Evolutionary conservation across 2,888 invertebrate species (phyloP).

Genomic region (Hoplodrina blanda): DNA sequence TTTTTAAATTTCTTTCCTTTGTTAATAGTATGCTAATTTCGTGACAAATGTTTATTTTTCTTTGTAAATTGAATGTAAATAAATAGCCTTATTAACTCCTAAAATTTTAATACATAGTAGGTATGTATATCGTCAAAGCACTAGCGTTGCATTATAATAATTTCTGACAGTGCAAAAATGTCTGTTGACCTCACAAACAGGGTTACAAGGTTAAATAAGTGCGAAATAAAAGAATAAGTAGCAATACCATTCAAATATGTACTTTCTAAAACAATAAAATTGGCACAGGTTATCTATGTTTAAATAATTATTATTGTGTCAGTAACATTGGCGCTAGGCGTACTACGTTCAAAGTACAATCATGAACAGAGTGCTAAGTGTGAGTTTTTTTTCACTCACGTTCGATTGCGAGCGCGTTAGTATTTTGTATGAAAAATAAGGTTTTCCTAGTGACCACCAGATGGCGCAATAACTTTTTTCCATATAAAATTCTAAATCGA

Average conservation of each 20-base stretch:
- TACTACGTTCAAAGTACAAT: neutral
- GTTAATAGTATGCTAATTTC: neutral
- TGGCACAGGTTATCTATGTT: neutral
- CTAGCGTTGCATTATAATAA: neutral
- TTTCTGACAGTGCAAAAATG: constrained; percentile 10
- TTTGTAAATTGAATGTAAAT: constrained; percentile 12
- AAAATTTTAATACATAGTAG: neutral
- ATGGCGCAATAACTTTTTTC: no score
- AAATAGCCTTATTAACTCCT: neutral
- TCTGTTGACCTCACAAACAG: constrained; percentile 25
- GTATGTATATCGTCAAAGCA: neutral
- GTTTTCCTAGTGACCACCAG: no score
- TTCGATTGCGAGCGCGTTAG: no score
- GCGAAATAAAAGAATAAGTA: constrained; percentile 1
- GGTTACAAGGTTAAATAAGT: constrained; percentile 31
- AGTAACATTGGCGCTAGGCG: no score
- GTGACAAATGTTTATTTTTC: neutral
- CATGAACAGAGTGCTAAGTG: neutral
- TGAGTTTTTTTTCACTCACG: no score
- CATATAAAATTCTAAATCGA: no score
- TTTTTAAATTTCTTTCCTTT: neutral
- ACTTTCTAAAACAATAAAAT: constrained; percentile 9
- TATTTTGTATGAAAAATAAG: no score
- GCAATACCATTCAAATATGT: neutral
- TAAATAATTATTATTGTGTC: neutral